These are phyloP conservation scores for Caenorhabditis auriculariae DNA, from an alignment of 2,888 invertebrate genomes.

Conservation along the genomic window DNA sequence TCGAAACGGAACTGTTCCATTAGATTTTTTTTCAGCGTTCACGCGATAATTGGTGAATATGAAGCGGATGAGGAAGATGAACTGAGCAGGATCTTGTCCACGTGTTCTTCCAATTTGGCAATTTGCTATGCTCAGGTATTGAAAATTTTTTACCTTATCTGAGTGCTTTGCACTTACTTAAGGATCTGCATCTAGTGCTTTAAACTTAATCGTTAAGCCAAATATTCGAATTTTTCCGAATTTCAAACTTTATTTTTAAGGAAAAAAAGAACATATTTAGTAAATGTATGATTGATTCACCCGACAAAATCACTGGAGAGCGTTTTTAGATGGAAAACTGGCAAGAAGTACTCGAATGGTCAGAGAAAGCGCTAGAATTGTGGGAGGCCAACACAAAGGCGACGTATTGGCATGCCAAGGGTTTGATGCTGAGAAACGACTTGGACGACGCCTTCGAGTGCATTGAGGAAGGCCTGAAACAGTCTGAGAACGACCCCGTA, in stretches of 20 bases:
- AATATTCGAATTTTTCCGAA: no score
- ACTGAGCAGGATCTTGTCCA: conserved; percentile 19
- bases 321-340: conserved; percentile 26
- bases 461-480: conserved; percentile 5
- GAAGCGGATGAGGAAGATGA: conserved; percentile 7
- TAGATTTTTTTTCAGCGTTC: conserved; percentile 3
- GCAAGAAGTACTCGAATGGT: conserved; percentile 16
- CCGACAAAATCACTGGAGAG: no score
- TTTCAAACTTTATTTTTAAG: no score
- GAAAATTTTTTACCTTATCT: no score
- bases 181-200: no score
- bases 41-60: conserved; percentile 11
- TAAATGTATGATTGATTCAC: no score
- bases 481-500: conserved; percentile 20
- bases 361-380: conserved; percentile 13
- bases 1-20: neutral
- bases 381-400: conserved; percentile 18
- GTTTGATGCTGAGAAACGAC: conserved; percentile 3
- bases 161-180: no score
- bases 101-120: conserved; percentile 31
- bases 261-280: no score
- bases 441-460: conserved; percentile 10
- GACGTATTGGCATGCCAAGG: conserved; percentile 12
- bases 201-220: no score
- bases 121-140: conserved; percentile 34